Conservation (phyloP, 2,888 invertebrate genomes). For the Sinodicranocentrus sp. region DNA sequence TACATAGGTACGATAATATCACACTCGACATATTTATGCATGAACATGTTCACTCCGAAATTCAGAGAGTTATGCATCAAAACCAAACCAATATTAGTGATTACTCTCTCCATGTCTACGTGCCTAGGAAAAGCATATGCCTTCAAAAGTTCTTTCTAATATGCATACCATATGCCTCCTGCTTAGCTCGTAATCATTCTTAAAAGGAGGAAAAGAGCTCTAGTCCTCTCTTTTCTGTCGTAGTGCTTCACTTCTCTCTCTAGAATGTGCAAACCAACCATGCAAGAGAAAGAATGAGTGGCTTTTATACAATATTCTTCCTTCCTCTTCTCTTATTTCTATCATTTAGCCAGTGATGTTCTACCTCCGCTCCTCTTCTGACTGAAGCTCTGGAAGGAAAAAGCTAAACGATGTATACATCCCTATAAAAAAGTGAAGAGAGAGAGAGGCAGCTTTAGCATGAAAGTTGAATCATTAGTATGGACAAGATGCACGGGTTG, state of each 20-base stretch:
- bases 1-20: too few species aligned
- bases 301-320: constrained; percentile 17
- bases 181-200: background rate
- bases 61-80: constrained; percentile 13
- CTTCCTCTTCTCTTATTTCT: constrained; percentile 19
- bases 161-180: constrained; percentile 17
- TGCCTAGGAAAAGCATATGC: too few species aligned
- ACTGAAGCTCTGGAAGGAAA: constrained; percentile 4
- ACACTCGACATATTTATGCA: background rate
- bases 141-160: background rate
- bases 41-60: background rate
- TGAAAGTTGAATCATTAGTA: constrained; percentile 42
- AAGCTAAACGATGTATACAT: constrained; percentile 14
- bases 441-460: background rate
- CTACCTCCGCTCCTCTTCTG: background rate
- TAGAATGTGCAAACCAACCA: too few species aligned
- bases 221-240: background rate
- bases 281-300: background rate
- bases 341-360: constrained; percentile 1
- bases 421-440: too few species aligned
- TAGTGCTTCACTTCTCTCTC: constrained; percentile 1
- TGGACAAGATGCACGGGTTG: constrained; percentile 33
- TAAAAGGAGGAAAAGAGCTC: background rate
- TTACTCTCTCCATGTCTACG: too few species aligned
- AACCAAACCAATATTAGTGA: constrained; percentile 21